Evolutionary conservation across 2,797 vertebrate species (phyloP).

Genomic region (Poeciliopsis infans): DNA sequence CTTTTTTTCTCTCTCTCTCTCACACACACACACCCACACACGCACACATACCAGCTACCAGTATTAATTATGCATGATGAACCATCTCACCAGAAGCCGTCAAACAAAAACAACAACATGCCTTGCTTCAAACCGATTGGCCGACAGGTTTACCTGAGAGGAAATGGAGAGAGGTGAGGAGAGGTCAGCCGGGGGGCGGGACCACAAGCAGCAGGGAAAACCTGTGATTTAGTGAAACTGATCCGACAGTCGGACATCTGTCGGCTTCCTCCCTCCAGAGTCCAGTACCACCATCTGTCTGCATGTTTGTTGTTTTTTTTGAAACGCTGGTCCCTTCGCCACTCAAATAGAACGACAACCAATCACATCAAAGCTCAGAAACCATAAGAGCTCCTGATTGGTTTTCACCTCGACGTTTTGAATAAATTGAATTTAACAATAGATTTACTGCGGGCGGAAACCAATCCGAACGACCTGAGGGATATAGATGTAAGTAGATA

Average conservation of each 20-base stretch:
- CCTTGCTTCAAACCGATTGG: slow-evolving; percentile 40
- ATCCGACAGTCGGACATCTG: slow-evolving; percentile 66
- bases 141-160: slow-evolving; percentile 21
- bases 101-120: slow-evolving; percentile 32
- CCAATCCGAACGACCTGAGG: background rate
- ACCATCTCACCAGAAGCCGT: slow-evolving; percentile 31
- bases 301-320: slow-evolving; percentile 25
- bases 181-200: slow-evolving; percentile 27
- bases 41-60: slow-evolving; percentile 12
- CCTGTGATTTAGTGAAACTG: slow-evolving; percentile 64
- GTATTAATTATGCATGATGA: slow-evolving; percentile 51
- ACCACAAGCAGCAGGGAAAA: slow-evolving; percentile 28
- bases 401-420: background rate
- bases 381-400: slow-evolving; percentile 24
- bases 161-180: background rate
- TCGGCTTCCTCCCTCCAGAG: slow-evolving; percentile 21
- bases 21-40: slow-evolving; percentile 6
- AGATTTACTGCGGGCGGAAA: background rate
- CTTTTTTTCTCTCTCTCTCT: background rate
- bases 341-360: slow-evolving; percentile 6
- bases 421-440: background rate
- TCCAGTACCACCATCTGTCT: slow-evolving; percentile 21
- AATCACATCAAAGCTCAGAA: slow-evolving; percentile 20
- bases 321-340: slow-evolving; percentile 5
- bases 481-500: background rate